These are phyloP conservation scores for Perdita meconis DNA, from an alignment of 2,888 invertebrate genomes.

Conservation along the genomic window DNA sequence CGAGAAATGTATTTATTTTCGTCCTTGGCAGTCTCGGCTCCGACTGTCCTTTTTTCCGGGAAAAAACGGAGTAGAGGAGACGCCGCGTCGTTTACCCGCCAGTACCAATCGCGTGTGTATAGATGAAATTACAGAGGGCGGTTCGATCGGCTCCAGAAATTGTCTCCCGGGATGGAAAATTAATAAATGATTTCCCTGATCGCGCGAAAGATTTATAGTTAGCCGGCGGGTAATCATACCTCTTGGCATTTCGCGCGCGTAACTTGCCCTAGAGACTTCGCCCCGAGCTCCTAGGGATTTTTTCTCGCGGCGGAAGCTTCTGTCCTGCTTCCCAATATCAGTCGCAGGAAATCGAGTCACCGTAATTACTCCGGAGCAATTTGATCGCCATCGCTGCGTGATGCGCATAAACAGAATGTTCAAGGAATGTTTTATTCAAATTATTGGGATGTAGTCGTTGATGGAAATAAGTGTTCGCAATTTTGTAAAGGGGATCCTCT, in stretches of 20 bases:
- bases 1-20: conserved; percentile 47
- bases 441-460: neutral
- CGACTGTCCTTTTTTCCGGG: conserved; percentile 16
- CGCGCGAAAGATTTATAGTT: conserved; percentile 39
- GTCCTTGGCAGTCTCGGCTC: conserved; percentile 43
- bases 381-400: neutral
- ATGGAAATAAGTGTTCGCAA: neutral
- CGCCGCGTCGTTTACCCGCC: conserved; percentile 17
- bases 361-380: neutral
- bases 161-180: conserved; percentile 47
- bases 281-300: neutral
- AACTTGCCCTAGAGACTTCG: too few species aligned
- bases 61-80: conserved; percentile 2
- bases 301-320: neutral
- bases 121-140: conserved; percentile 52
- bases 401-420: neutral
- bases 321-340: neutral
- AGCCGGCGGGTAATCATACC: conserved; percentile 31
- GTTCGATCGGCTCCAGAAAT: conserved; percentile 35
- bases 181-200: conserved; percentile 55
- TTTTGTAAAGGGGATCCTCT: neutral
- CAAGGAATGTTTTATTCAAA: conserved; percentile 9
- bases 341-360: neutral
- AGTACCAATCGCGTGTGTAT: conserved; percentile 43
- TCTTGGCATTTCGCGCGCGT: conserved; percentile 4